Evolutionary conservation across 2,113 vertebrate genomes (phyloP).

Genomic region (Sylvia atricapilla): DNA sequence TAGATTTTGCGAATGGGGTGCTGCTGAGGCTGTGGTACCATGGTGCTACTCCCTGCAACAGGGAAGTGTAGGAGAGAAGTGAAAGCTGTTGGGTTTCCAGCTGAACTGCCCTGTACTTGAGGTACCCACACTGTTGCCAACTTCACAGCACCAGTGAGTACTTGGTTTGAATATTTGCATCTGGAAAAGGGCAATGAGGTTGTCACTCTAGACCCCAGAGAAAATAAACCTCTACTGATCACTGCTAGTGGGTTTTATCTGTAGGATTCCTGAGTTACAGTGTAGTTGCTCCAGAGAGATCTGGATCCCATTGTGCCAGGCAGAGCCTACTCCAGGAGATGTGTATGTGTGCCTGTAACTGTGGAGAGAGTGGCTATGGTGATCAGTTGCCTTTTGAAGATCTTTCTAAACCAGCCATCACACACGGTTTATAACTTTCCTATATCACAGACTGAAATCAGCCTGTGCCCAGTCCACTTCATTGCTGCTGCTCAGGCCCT

Average conservation of each 20-base stretch:
- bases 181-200: not conserved
- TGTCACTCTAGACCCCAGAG: not conserved
- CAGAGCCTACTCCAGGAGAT: not conserved
- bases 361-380: not conserved
- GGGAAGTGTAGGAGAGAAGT: not conserved
- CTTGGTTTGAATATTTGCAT: not conserved
- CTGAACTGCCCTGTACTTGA: not conserved
- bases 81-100: not conserved
- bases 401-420: not conserved
- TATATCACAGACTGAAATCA: not conserved
- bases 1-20: not conserved
- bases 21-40: not conserved
- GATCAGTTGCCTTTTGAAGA: not conserved
- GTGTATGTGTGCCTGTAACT: rapidly evolving
- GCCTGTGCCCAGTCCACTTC: not conserved
- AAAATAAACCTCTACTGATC: not conserved
- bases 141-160: not conserved
- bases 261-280: not conserved
- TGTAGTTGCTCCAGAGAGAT: not conserved
- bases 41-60: not conserved
- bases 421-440: not conserved
- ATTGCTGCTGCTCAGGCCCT: not conserved
- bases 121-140: rapidly evolving
- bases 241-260: not conserved
- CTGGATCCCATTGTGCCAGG: not conserved